Base-by-base conservation (phyloP, 2,888 invertebrate genomes). In the Drosophila eohydei region DNA sequence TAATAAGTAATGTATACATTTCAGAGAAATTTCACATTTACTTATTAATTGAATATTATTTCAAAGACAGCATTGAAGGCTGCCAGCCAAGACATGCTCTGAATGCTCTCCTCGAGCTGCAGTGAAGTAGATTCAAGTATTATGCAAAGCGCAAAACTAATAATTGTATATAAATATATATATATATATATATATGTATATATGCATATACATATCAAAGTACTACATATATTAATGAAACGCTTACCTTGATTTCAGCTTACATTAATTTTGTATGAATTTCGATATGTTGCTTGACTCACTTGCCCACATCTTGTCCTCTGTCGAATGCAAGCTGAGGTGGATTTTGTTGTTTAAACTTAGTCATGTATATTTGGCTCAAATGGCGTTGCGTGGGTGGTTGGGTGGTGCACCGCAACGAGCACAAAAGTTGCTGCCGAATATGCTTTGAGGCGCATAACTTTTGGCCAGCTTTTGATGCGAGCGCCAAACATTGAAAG, bases 191-290 rank as follows among this genome's bases (percentile, higher is more conserved):
- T 5, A 48, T 9, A 9, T 48, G 9, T 16, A n/a, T 2, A 8
- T 46, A 46, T 28, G 21, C 21, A 21, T 21, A 21, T 21, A 21
- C 21, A 34, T 34, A 34, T 34, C 5, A 7, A 34, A 7, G 8
- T 34, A 34, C 7, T 34, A 8, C n/a, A 30, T 50, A 11, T n/a
- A 48, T 48, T 48, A 28, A 48, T 36, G 46, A 56, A 61, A 71
- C 57, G 40, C 59, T 70, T 57, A 36, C 69, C 60, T 64, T 59
- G 74, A 65, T 60, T 77, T 65, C 46, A 56, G 58, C 54, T 63
- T 14, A 68, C 73, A 79, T 80, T 70, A 71, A 77, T 79, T 77
- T 74, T 57, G 52, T 58, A 74, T 70, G 57, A 64, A 67, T 77
- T 77, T 80, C 61, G 74, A 74, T 59, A 59, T 65, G 62, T 73